A percentile compares a stretch with the other conserved stretches of the same genome.
Evolutionary conservation across 37 sponge, comb jelly and placozoan genomes (phyloP).

Genomic region (Lycopodina hypogea): DNA sequence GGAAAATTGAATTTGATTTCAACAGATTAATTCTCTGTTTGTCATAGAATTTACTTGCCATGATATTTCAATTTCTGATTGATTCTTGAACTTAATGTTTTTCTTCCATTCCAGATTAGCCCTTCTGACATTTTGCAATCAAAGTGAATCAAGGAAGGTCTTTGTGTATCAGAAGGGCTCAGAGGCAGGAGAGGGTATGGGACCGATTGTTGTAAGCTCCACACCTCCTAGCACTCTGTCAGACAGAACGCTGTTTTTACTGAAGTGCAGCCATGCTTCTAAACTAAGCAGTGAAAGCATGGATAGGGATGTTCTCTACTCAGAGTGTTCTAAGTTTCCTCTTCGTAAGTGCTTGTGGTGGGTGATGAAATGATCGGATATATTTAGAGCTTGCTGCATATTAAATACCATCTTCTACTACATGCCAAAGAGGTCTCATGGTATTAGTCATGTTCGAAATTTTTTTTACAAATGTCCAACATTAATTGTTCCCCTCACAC

Average conservation of each 20-base stretch:
- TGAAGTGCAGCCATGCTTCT: constrained; percentile 83
- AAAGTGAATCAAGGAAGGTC: constrained; percentile 66
- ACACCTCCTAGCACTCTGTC: constrained; percentile 29
- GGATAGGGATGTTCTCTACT: constrained; percentile 63
- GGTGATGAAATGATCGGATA: too few relatives aligned
- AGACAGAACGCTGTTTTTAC: constrained; percentile 72
- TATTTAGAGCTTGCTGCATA: too few relatives aligned
- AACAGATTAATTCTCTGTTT: too few relatives aligned
- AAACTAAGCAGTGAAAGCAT: constrained; percentile 81
- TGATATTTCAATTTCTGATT: too few relatives aligned
- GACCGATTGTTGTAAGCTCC: constrained; percentile 29
- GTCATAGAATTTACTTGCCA: too few relatives aligned
- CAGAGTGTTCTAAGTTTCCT: constrained; percentile 64
- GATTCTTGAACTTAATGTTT: too few relatives aligned
- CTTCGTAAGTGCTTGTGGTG: constrained; percentile 36
- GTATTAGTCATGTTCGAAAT: too few relatives aligned
- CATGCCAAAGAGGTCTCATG: too few relatives aligned
- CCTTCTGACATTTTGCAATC: constrained; percentile 80
- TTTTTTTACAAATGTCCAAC: too few relatives aligned
- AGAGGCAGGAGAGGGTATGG: constrained; percentile 5
- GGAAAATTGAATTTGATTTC: too few relatives aligned
- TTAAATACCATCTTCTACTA: too few relatives aligned
- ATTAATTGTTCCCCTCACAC: too few relatives aligned
- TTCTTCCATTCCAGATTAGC: constrained; percentile 34
- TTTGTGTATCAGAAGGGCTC: constrained; percentile 39